Conservation (phyloP, 2,888 invertebrate species). For the Drosophila neotestacea region DNA sequence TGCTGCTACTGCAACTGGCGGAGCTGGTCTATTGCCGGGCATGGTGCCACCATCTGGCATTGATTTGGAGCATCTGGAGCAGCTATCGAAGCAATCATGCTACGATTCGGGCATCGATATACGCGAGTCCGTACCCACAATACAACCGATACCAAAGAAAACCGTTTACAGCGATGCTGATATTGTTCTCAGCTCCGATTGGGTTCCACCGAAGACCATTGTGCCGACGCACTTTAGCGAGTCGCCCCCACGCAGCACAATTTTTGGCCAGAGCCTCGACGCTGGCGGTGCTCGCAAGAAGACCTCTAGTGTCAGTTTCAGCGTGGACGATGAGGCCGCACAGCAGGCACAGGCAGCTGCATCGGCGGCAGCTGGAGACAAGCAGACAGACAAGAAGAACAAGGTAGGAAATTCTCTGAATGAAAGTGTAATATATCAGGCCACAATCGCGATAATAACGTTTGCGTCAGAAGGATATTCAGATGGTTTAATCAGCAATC, state of each 20-base stretch:
- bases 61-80: slow-evolving; percentile 86
- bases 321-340: slow-evolving; percentile 87
- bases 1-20: slow-evolving; percentile 31
- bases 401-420: slow-evolving; percentile 86
- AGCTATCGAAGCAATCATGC: slow-evolving; percentile 92
- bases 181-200: slow-evolving; percentile 93
- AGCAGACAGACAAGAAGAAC: slow-evolving; percentile 88
- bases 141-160: slow-evolving; percentile 87
- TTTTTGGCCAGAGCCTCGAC: slow-evolving; percentile 81
- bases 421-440: no score
- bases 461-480: no score
- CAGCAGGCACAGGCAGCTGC: slow-evolving; percentile 63
- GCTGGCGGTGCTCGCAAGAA: slow-evolving; percentile 88
- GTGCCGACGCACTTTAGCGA: slow-evolving; percentile 90
- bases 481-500: no score
- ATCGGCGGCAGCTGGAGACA: slow-evolving; percentile 66
- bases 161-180: slow-evolving; percentile 93
- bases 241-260: slow-evolving; percentile 84
- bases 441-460: no score
- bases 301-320: slow-evolving; percentile 90
- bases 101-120: slow-evolving; percentile 96
- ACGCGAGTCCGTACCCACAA: slow-evolving; percentile 90
- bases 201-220: slow-evolving; percentile 94
- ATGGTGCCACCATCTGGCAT: slow-evolving; percentile 68
- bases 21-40: slow-evolving; percentile 32